Conservation (phyloP, 2,113 vertebrate species). For the Elachura formosa region DNA sequence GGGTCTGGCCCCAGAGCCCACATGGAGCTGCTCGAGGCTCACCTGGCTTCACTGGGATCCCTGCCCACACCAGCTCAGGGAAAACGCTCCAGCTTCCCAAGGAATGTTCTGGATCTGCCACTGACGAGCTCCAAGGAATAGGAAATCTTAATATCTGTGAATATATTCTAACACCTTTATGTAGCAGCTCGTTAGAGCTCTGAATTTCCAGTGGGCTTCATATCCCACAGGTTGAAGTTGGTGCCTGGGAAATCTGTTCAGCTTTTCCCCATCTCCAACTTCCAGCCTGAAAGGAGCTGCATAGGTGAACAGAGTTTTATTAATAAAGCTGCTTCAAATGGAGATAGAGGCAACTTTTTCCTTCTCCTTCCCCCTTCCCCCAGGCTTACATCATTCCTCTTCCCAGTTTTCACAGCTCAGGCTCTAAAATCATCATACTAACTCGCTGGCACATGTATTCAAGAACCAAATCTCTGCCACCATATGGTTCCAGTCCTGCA, state of each 20-base stretch:
- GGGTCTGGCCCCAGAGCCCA: not conserved
- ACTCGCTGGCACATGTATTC: not conserved
- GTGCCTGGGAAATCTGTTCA: not conserved
- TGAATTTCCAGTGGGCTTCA: not conserved
- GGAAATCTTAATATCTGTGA: not conserved
- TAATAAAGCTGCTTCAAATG: not conserved
- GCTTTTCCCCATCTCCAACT: not conserved
- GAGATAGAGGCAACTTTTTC: not conserved
- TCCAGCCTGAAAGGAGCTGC: not conserved
- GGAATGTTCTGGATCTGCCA: not conserved
- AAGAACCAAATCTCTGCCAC: not conserved
- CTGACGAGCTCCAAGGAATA: not conserved
- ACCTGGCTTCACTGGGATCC: not conserved
- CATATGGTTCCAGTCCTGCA: slow-evolving; percentile 49
- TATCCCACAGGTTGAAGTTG: not conserved
- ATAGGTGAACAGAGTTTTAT: not conserved
- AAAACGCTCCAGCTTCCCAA: not conserved
- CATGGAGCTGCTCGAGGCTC: not conserved
- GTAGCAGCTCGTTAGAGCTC: not conserved
- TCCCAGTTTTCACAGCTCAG: not conserved
- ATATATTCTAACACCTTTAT: slow-evolving; percentile 5
- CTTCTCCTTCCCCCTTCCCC: not conserved
- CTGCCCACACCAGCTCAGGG: not conserved
- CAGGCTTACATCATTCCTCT: not conserved
- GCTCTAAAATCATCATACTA: not conserved